phyloP scores from a whole-genome alignment of 2,797 vertebrate species.

The Syngnathus rostellatus region DNA sequence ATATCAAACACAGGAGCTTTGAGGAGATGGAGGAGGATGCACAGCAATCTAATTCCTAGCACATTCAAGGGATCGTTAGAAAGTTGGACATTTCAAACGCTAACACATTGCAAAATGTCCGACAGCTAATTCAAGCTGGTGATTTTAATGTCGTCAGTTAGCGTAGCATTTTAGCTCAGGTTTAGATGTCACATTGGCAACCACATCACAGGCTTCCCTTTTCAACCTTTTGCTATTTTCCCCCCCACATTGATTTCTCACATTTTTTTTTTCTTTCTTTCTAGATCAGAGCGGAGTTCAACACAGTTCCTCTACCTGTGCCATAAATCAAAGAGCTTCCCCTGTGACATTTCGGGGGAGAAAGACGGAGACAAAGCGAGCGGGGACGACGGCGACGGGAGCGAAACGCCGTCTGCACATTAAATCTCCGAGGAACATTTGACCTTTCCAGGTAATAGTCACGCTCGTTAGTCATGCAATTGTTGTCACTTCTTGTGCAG shows the following conservation, averaged over 20 bases:
- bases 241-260: constrained; percentile 47
- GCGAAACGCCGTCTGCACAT: constrained; percentile 23
- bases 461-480: constrained; percentile 34
- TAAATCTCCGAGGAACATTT: constrained; percentile 43
- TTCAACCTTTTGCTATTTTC: constrained; percentile 44
- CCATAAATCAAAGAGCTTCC: constrained; percentile 54
- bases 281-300: constrained; percentile 49
- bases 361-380: constrained; percentile 35
- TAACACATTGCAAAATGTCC: background rate
- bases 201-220: constrained; percentile 22
- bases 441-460: constrained; percentile 45
- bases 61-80: background rate
- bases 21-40: constrained; percentile 23
- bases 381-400: constrained; percentile 1
- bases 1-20: constrained; percentile 33
- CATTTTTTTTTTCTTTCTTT: constrained; percentile 12
- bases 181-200: background rate
- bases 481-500: constrained; percentile 12
- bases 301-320: constrained; percentile 44
- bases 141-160: too few relatives aligned
- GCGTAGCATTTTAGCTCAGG: background rate
- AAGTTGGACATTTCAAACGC: background rate
- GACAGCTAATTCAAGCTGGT: too few relatives aligned
- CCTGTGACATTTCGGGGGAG: constrained; percentile 56
- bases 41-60: background rate